Base-by-base conservation (phyloP, 2,797 vertebrate genomes). In the Macrochelys suwanniensis region DNA sequence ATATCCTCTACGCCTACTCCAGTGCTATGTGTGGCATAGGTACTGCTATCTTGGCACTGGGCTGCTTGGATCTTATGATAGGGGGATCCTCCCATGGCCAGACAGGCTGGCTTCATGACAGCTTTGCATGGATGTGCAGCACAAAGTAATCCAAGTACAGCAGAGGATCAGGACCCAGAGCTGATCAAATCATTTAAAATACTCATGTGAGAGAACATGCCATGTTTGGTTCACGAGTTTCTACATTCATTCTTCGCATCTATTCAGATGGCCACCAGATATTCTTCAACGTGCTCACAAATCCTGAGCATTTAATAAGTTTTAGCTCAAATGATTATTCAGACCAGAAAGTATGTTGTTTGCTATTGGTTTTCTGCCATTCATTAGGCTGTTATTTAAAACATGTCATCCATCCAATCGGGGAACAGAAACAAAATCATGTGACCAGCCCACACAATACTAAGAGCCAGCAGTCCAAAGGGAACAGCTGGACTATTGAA, bases 401-500 rank as follows among this genome's bases (percentile, higher is more conserved):
- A 71, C 37, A 71, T 37, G n/a, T 71, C 68, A 71, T 25, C 37
- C 68, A 71, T n/a, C 57, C 50, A 42, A 45, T 83, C 94, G 89
- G 57, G 54, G 47, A 93, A 33, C 13, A 88, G 92, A 95, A 51
- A 1, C 59, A 78, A 94, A 93, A 53, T 15, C 71, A 90, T 0
- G 1, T 93, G 87, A 31, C 88, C 61, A 28, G 51, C 51, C 81
- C 61, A 93, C 92, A 94, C 54, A 5, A 71, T 0, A 0, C 88
- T 61, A 74, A 95, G 47, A 47, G 26, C 25, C 42, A 76, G 28
- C 3, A 31, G 13, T 47, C 45, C 12, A 49, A 95, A 94, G 80
- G 51, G 80, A 96, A 91, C 90, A 97, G 82, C 6, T 88, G 89
- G 61, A 92, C 90, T 94, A 96, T 94, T 26, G 42, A 97, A 96